Conservation (phyloP, 1,140 invertebrate species). For the Potamilus streckersoni region DNA sequence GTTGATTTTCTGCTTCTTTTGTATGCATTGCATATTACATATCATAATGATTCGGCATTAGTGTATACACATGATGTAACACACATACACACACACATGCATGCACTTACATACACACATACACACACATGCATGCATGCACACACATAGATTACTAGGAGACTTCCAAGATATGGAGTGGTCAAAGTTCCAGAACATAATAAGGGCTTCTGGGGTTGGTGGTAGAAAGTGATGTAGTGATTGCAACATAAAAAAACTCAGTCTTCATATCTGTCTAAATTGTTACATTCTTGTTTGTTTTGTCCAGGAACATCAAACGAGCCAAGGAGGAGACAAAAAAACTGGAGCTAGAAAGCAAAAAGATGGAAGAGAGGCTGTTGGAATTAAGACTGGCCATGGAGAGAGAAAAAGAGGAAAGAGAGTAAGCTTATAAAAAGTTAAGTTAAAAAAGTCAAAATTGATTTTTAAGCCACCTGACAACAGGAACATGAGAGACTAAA, state of each 20-base stretch:
- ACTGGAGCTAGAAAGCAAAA: constrained; percentile 61
- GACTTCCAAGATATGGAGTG: neutral
- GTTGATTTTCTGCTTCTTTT: no score
- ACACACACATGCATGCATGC: neutral
- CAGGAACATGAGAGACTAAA: no score
- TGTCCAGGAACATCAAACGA: constrained; percentile 52
- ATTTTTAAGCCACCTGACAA: no score
- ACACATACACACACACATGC: neutral
- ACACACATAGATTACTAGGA: neutral
- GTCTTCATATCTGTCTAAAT: neutral
- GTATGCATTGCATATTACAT: no score
- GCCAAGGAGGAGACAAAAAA: constrained; percentile 58
- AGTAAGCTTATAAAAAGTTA: constrained; percentile 47
- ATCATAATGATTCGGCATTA: no score
- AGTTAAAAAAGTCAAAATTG: no score
- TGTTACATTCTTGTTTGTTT: constrained; percentile 9
- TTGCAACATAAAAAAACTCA: neutral
- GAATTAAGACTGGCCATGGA: constrained; percentile 65
- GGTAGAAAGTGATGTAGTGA: neutral
- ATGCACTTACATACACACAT: neutral
- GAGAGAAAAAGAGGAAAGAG: constrained; percentile 65
- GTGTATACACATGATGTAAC: neutral
- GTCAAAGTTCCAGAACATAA: neutral
- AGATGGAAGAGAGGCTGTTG: constrained; percentile 65
- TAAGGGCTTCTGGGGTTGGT: neutral